Evolutionary conservation across 2,113 vertebrate genomes (phyloP).

Genomic region (Eleginops maclovinus): DNA sequence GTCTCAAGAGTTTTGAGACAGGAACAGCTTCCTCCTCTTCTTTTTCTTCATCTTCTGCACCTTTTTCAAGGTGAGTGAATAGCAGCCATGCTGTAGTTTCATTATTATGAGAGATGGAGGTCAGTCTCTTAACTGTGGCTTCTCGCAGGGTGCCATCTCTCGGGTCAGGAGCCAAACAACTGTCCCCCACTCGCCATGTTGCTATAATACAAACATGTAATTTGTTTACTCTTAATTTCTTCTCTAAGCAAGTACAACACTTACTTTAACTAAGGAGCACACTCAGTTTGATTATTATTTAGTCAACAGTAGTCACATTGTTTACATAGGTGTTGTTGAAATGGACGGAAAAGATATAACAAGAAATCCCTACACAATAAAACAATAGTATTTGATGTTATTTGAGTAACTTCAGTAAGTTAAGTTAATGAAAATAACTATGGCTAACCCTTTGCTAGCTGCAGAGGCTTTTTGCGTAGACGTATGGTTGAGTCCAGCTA

Average conservation of each 20-base stretch:
- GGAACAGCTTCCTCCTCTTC: constrained; percentile 63
- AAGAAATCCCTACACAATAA: not conserved
- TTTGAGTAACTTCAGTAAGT: too few relatives aligned
- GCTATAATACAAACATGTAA: constrained; percentile 45
- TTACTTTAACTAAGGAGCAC: not conserved
- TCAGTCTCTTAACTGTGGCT: constrained; percentile 82
- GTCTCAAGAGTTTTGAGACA: constrained; percentile 76
- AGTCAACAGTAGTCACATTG: not conserved
- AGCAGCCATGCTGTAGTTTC: constrained; percentile 80
- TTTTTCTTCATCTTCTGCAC: constrained; percentile 19
- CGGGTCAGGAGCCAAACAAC: constrained; percentile 83
- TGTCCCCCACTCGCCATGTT: constrained; percentile 69
- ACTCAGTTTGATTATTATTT: too few relatives aligned
- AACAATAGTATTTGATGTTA: too few relatives aligned
- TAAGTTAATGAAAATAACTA: not conserved
- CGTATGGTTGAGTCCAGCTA: not conserved
- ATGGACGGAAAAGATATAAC: not conserved
- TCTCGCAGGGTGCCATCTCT: constrained; percentile 80
- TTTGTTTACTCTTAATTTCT: not conserved
- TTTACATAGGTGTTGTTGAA: not conserved
- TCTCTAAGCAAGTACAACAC: too few relatives aligned
- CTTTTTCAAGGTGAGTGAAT: constrained; percentile 77
- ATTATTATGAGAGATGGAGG: constrained; percentile 73
- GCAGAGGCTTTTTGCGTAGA: not conserved
- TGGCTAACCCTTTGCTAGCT: not conserved